These are phyloP conservation scores for Heliconius ethilla DNA, from an alignment of 2,888 invertebrate species.

Conservation along the genomic window DNA sequence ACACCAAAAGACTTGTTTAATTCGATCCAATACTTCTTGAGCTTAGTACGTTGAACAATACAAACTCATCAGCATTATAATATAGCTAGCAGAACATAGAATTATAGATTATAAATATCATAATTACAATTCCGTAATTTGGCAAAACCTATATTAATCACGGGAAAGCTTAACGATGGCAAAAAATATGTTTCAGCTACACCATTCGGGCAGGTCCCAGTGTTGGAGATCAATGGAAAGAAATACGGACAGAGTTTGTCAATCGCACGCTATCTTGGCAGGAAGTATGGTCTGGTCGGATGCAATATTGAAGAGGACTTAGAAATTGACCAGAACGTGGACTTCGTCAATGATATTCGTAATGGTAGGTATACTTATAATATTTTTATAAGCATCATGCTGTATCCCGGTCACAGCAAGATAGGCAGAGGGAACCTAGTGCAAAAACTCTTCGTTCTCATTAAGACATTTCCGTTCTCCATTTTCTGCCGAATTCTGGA, in stretches of 20 bases:
- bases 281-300: conserved; percentile 81
- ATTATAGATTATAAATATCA: too few species aligned
- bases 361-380: conserved; percentile 62
- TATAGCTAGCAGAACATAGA: too few species aligned
- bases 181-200: conserved; percentile 61
- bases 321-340: conserved; percentile 84
- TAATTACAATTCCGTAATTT: too few species aligned
- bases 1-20: too few species aligned
- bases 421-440: not conserved
- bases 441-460: not conserved
- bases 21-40: too few species aligned
- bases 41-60: too few species aligned
- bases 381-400: not conserved
- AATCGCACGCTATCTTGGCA: conserved; percentile 84
- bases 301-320: conserved; percentile 81
- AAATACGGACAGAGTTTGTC: conserved; percentile 82
- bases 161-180: too few species aligned
- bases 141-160: too few species aligned
- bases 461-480: not conserved
- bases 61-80: too few species aligned
- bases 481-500: not conserved
- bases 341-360: conserved; percentile 83
- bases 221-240: conserved; percentile 84
- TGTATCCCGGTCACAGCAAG: not conserved
- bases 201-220: conserved; percentile 84